A percentile compares a stretch with the other conserved stretches of the same genome.
phyloP scores from a whole-genome alignment of 2,888 invertebrate species.

The Spodoptera littoralis region DNA sequence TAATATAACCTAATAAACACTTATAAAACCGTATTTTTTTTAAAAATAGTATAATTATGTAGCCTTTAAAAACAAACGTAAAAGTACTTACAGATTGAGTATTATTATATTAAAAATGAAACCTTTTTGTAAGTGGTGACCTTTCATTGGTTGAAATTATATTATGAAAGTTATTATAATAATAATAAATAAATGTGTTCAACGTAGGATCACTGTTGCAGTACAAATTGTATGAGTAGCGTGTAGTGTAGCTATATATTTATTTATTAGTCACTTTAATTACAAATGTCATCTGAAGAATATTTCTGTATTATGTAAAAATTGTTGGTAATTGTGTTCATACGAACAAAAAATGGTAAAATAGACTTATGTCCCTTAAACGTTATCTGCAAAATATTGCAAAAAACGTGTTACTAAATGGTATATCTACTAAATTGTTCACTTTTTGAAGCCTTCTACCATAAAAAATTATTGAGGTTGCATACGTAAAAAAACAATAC shows the following conservation, averaged over 20 bases:
- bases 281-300: not conserved
- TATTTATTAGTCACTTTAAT: conserved; percentile 18
- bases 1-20: not conserved
- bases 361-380: no score
- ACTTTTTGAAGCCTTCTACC: no score
- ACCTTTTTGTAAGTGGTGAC: conserved; percentile 72
- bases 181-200: conserved; percentile 49
- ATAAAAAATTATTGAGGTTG: no score
- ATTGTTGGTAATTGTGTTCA: no score
- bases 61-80: conserved; percentile 17
- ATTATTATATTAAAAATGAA: conserved; percentile 45
- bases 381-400: no score
- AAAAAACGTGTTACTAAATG: no score
- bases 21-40: conserved; percentile 25
- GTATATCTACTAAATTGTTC: no score
- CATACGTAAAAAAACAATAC: no score
- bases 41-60: conserved; percentile 30
- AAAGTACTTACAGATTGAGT: conserved; percentile 67
- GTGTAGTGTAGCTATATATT: conserved; percentile 22
- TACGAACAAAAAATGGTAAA: no score
- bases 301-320: no score
- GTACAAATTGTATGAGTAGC: conserved; percentile 49
- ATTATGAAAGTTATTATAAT: no score
- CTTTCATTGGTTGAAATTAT: conserved; percentile 28
- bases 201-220: conserved; percentile 45